Conservation (phyloP, 2,797 vertebrate species). For the Dromococcyx pavoninus region DNA sequence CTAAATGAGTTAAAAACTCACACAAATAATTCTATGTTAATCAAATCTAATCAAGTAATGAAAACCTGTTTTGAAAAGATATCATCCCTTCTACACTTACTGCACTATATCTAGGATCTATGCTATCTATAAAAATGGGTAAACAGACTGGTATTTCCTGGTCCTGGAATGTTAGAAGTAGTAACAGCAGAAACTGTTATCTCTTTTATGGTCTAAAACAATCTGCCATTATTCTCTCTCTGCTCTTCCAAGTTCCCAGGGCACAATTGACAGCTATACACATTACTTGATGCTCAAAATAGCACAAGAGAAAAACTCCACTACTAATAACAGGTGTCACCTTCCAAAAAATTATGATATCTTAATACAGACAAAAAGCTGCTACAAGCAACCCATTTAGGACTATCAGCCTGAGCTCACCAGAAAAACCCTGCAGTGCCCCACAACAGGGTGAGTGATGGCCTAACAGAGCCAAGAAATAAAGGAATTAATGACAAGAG, state of each 20-base stretch:
- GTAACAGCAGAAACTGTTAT: not conserved
- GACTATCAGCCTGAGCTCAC: not conserved
- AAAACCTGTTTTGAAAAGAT: not conserved
- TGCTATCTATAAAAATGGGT: not conserved
- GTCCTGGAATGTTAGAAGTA: not conserved
- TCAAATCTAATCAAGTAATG: not conserved
- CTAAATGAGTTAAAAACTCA: not conserved
- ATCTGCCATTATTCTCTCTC: not conserved
- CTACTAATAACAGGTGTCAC: not conserved
- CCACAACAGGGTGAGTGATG: not conserved
- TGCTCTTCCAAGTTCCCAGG: not conserved
- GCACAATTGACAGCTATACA: not conserved
- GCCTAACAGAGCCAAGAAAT: not conserved
- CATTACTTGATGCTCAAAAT: not conserved
- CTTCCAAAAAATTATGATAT: not conserved
- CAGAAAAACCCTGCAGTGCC: not conserved
- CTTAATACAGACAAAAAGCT: not conserved
- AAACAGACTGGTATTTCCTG: not conserved
- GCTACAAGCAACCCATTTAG: not conserved
- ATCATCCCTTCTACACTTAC: not conserved
- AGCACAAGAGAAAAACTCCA: not conserved
- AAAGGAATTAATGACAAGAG: not conserved
- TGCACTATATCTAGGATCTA: not conserved
- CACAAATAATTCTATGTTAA: not conserved
- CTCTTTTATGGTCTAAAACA: not conserved